These are phyloP conservation scores for Emys orbicularis DNA, from an alignment of 2,797 vertebrate species.

Conservation along the genomic window DNA sequence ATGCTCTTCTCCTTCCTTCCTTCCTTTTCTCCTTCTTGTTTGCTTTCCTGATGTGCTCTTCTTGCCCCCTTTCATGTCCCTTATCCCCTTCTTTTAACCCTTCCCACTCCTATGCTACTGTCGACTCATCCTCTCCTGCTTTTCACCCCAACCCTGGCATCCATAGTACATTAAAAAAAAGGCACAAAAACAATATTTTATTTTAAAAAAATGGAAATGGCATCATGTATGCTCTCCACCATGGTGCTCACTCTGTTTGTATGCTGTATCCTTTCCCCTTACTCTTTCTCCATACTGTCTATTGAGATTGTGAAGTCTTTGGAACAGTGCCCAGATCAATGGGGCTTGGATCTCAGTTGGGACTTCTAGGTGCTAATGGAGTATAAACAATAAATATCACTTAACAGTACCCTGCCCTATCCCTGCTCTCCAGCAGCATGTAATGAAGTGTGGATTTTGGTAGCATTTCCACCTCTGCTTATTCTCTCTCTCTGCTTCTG, in stretches of 20 bases:
- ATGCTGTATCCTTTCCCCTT: not conserved
- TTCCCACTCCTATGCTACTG: not conserved
- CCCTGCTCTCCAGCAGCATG: not conserved
- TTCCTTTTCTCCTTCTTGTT: not conserved
- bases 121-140: accelerated
- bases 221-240: not conserved
- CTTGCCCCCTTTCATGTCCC: not conserved
- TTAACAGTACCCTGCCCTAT: not conserved
- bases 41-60: not conserved
- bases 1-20: not conserved
- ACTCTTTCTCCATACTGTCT: not conserved
- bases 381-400: slow-evolving; percentile 22
- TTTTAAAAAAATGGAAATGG: not conserved
- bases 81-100: not conserved
- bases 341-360: not conserved
- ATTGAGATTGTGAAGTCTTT: not conserved
- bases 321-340: not conserved
- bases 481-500: not conserved
- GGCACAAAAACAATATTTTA: not conserved
- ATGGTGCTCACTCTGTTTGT: not conserved
- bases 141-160: not conserved
- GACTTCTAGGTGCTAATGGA: not conserved
- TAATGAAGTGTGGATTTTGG: not conserved
- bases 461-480: not conserved
- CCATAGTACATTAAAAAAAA: not conserved